phyloP scores from a whole-genome alignment of 2,888 invertebrate species.

The Leptura quadrifasciata region DNA sequence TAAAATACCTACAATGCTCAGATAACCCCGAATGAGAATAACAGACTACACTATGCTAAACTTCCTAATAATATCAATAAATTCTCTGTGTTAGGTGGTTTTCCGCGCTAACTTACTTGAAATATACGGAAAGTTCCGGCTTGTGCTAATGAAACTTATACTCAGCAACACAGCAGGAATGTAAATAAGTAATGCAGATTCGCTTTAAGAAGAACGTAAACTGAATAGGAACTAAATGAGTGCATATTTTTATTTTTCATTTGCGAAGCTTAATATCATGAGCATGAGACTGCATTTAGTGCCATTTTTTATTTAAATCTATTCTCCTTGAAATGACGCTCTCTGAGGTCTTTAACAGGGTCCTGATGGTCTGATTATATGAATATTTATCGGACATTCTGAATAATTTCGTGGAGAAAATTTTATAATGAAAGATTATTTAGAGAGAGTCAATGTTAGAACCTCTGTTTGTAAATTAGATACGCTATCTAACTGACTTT shows the following conservation, averaged over 20 bases:
- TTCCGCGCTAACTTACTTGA: conserved; percentile 48
- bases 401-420: too few species aligned
- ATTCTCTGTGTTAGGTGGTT: conserved; percentile 51
- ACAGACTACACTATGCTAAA: conserved; percentile 48
- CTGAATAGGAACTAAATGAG: neutral
- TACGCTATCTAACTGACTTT: too few species aligned
- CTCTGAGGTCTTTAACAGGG: too few species aligned
- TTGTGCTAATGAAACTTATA: conserved; percentile 50
- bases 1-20: conserved; percentile 46
- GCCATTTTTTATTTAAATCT: too few species aligned
- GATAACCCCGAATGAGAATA: conserved; percentile 43
- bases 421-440: too few species aligned
- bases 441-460: too few species aligned
- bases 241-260: neutral
- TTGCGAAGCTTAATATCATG: neutral
- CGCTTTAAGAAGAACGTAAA: neutral
- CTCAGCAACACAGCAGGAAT: conserved; percentile 33
- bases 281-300: too few species aligned
- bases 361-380: too few species aligned
- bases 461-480: too few species aligned
- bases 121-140: conserved; percentile 52
- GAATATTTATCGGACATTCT: too few species aligned
- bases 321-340: too few species aligned
- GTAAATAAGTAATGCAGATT: conserved; percentile 29
- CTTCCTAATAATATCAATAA: conserved; percentile 61